Evolutionary conservation across 1,140 invertebrate genomes (phyloP).

Genomic region (Rhyacophila brunnea): DNA sequence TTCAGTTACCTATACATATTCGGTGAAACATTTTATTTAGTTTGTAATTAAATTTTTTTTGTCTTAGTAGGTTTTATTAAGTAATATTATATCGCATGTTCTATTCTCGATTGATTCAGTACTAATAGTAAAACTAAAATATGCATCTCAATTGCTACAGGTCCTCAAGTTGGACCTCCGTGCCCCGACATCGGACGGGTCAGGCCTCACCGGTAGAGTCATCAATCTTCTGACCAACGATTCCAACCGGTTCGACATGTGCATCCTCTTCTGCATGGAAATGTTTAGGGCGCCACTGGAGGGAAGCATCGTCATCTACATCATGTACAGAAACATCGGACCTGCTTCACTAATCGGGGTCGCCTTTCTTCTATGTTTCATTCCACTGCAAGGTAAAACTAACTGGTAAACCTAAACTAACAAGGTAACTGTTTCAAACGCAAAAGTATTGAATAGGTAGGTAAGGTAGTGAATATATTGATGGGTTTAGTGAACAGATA

Average conservation of each 20-base stretch:
- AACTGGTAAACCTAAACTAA: no score
- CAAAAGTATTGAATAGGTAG: no score
- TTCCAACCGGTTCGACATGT: slow-evolving; percentile 69
- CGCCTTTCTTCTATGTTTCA: slow-evolving; percentile 73
- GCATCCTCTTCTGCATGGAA: slow-evolving; percentile 65
- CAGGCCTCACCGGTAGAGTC: slow-evolving; percentile 80
- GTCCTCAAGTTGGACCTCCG: slow-evolving; percentile 50
- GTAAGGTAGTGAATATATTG: no score
- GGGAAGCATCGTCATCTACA: slow-evolving; percentile 68
- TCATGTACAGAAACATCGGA: slow-evolving; percentile 74
- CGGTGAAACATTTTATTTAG: no score
- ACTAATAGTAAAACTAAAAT: no score
- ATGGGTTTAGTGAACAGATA: no score
- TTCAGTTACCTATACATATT: no score
- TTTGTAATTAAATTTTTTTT: no score
- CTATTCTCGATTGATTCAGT: no score
- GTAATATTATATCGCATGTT: no score
- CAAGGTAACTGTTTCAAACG: no score
- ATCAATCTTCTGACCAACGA: slow-evolving; percentile 89
- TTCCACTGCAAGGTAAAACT: slow-evolving; percentile 75
- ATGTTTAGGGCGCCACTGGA: slow-evolving; percentile 75
- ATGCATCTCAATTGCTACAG: slow-evolving; percentile 31
- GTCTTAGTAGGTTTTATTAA: no score
- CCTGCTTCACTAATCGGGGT: slow-evolving; percentile 75
- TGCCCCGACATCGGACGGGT: slow-evolving; percentile 60